Base-by-base conservation (phyloP, 2,888 invertebrate species). In the Netelia fuscicornis region DNA sequence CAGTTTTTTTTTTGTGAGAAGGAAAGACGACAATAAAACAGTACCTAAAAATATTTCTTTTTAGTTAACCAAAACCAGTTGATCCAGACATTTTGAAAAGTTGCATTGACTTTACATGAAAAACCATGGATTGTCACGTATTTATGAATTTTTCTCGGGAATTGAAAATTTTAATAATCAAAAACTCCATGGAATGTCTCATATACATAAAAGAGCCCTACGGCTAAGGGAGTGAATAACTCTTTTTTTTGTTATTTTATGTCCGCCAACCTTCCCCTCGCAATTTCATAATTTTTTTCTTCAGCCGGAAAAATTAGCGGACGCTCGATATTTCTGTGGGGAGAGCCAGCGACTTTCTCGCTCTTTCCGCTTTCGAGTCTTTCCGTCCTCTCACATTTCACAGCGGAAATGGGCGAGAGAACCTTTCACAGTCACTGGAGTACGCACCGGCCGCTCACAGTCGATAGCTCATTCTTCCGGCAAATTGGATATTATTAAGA, bases 401-500 rank as follows among this genome's bases (percentile, higher is more conserved):
- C 6, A 30, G 11, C 58, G 58, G 30, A 68, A 77, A 58, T 9
- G 10, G 17, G 56, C 30, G 58, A 62, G 65, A 48, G 20, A 72
- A 30, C 48, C 44, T 56, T 42, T 62, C 70, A 67, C 81, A 77
- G 13, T 81, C 72, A 48, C 68, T 58, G 64, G 13, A 76, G 54
- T 75, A 67, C 83, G 70, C 54, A 62, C 54, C 58, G 71, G 42
- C 58, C 58, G 42, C 52, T 77, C 52, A 65, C 76, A 67, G 54
- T 44, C 76, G 76, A 58, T 75, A 64, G 65, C 54, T 25, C 30
- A 23, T 77, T 81, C 76, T 81, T 68, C 72, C 71, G 54, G 60
- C 71, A 81, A 84, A 84, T 84, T 84, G 72, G 76, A 81, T 77
- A 81, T 84, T 58, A 71, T 77, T 62, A 67, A 60, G 56, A 84